Base-by-base conservation (phyloP, 92 coral and sea anemone species). In the Plumapathes pennacea region DNA sequence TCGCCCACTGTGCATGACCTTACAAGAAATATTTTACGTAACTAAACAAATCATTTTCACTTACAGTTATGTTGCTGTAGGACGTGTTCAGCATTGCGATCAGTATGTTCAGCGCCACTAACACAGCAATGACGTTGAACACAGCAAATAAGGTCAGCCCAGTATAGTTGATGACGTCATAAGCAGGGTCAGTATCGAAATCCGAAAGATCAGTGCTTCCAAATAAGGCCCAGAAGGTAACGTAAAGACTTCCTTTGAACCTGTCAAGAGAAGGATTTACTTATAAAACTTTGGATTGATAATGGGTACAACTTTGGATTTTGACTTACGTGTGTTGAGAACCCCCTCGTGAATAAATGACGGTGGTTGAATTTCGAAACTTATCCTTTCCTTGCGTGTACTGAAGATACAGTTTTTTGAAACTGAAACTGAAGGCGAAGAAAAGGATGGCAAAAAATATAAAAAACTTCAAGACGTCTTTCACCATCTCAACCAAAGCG, bases 11-110 rank as follows among this genome's bases (percentile, higher is more conserved):
- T 5, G 26, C 15, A 3, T 23, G 29, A 34, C 40, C 40, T 8
- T 34, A 12, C 20, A 4, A 17, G 11, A 29, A 10, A 18, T 10
- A 18, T 4, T 50, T 20, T n/a, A 50, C 11, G 33, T 25, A 50
- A 50, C 23, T 15, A 4, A 23, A 18, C 21, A 11, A 5, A n/a
- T 52, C 17, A 11, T 13, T 13, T 0, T 2, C n/a, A 50, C 90
- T 62, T 85, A 90, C 97, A 14, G 72, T 62, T 25, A 85, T 82
- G 42, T 77, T 76, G 20, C 85, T 51, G 51, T 51, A 90, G 0
- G 97, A 72, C 62, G 68, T 76, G 29, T 62, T 56, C 67, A 90
- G 76, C 97, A 90, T 90, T 0, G 97, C 97, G 45, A 90, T 90
- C 20, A 90, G 62, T 46, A 82, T 72, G 62, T 90, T 90, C 40